Conservation (phyloP, 2,888 invertebrate genomes). For the Deroplatys truncata region DNA sequence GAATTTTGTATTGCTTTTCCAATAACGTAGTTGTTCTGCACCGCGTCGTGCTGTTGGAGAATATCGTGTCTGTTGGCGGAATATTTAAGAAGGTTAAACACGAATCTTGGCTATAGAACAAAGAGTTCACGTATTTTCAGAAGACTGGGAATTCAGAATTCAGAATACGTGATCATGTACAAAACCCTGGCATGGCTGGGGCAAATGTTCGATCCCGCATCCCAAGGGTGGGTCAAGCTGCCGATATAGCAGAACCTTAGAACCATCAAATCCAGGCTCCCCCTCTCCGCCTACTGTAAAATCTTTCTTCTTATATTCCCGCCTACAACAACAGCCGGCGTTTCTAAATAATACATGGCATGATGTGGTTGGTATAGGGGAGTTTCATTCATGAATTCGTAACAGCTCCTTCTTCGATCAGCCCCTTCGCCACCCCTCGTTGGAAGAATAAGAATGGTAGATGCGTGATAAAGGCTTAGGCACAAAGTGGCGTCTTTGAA, state of each 20-base stretch:
- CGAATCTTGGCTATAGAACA: neutral
- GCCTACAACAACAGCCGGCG: neutral
- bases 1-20: no score
- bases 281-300: no score
- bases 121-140: neutral
- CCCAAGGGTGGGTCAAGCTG: neutral
- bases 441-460: neutral
- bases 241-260: neutral
- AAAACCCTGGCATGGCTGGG: neutral
- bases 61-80: no score
- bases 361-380: neutral
- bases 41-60: no score
- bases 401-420: neutral
- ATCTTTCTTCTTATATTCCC: neutral
- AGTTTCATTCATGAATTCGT: neutral
- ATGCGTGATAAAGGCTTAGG: neutral
- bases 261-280: neutral
- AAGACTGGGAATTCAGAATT: neutral
- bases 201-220: neutral
- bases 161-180: neutral
- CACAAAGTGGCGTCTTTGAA: neutral
- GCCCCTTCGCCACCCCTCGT: neutral
- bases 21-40: no score
- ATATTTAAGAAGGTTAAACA: no score
- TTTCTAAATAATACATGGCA: neutral